Evolutionary conservation across 2,113 vertebrate genomes (phyloP).

Genomic region (Hiodon tergisus): DNA sequence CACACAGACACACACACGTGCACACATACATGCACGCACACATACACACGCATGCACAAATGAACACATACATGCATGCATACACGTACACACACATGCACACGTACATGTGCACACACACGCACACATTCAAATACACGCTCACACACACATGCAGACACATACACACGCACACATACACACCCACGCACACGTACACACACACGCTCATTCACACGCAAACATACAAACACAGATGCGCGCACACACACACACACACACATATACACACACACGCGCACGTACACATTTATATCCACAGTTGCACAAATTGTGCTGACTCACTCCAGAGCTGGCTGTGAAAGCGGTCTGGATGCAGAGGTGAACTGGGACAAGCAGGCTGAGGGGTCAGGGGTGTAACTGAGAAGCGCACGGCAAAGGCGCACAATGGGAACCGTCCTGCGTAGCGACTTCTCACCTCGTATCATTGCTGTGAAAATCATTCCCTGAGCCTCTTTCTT

Average conservation of each 20-base stretch:
- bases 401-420: background rate
- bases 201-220: constrained; percentile 34
- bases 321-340: background rate
- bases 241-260: too few relatives aligned
- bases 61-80: too few relatives aligned
- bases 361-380: background rate
- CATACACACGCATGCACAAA: too few relatives aligned
- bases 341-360: background rate
- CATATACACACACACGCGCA: too few relatives aligned
- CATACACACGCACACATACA: too few relatives aligned
- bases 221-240: constrained; percentile 31
- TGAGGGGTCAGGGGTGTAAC: background rate
- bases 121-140: too few relatives aligned
- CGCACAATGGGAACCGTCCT: background rate
- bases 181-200: constrained; percentile 26
- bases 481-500: background rate
- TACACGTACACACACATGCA: too few relatives aligned
- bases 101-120: too few relatives aligned
- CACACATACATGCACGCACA: too few relatives aligned
- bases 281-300: background rate
- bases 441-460: background rate
- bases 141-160: too few relatives aligned
- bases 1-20: too few relatives aligned
- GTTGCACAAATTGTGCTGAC: background rate
- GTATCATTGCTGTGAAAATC: background rate